phyloP scores from a whole-genome alignment of 2,797 vertebrate genomes.

The Melanotaenia parkinsoni region DNA sequence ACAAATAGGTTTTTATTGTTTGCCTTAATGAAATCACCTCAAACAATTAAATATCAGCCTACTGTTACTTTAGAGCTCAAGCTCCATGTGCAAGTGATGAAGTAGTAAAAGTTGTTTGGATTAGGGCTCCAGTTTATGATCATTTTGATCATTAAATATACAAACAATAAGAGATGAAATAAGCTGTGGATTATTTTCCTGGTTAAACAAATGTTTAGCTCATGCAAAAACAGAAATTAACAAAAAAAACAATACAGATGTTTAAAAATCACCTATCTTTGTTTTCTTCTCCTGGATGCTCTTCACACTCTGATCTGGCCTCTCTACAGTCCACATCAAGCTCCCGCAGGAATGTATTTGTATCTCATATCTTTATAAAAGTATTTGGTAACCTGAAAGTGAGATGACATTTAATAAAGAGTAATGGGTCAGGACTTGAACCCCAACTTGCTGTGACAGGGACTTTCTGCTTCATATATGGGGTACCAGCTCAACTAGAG shows the following conservation, averaged over 20 bases:
- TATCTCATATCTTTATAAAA: neutral
- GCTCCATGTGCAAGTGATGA: conserved; percentile 10
- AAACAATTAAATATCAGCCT: conserved; percentile 23
- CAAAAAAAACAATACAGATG: neutral
- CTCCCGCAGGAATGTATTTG: neutral
- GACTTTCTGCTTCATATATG: conserved; percentile 28
- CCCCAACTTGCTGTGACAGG: neutral
- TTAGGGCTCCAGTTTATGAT: neutral
- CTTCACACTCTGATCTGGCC: neutral
- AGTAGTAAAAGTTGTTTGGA: neutral
- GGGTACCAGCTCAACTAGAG: neutral
- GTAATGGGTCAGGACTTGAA: neutral
- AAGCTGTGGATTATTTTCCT: neutral
- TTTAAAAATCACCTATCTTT: neutral
- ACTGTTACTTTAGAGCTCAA: conserved; percentile 10
- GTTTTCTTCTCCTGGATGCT: neutral
- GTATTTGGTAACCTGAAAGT: neutral
- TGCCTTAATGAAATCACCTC: conserved; percentile 45
- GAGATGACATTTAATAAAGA: neutral
- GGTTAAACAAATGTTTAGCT: neutral
- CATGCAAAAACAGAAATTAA: neutral
- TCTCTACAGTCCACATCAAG: neutral
- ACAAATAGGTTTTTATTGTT: conserved; percentile 42
- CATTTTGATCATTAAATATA: conserved; percentile 5
- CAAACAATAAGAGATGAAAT: neutral